Conservation (phyloP, 2,888 invertebrate genomes). For the Lobophora halterata region DNA sequence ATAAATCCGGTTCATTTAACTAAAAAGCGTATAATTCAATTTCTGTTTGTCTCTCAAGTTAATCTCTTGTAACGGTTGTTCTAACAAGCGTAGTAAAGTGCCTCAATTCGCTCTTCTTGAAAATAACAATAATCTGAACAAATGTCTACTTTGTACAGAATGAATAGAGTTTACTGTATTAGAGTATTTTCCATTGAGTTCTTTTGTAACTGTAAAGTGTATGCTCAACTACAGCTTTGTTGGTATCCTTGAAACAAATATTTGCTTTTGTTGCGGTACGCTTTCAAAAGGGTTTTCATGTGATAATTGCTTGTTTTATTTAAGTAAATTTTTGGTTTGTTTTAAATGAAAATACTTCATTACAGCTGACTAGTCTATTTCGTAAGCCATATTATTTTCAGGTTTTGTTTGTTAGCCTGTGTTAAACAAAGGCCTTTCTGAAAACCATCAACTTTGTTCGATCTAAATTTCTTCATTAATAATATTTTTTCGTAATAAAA, state of each 20-base stretch:
- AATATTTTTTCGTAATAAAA: too few relatives aligned
- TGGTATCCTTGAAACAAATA: slow-evolving; percentile 36
- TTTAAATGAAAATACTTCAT: slow-evolving; percentile 2
- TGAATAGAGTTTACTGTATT: slow-evolving; percentile 2
- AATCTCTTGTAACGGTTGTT: slow-evolving; percentile 27
- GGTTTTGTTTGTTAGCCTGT: too few relatives aligned
- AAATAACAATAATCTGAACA: not conserved
- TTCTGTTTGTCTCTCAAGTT: slow-evolving; percentile 21
- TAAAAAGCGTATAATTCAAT: slow-evolving; percentile 16
- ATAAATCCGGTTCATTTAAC: not conserved
- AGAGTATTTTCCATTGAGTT: not conserved
- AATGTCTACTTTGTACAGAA: slow-evolving; percentile 9
- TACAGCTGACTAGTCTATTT: too few relatives aligned
- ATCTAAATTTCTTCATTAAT: too few relatives aligned
- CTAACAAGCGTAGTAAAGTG: slow-evolving; percentile 30
- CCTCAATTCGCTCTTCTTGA: slow-evolving; percentile 17
- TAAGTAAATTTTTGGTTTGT: slow-evolving; percentile 14
- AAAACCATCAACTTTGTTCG: too few relatives aligned
- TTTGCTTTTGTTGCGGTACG: slow-evolving; percentile 30
- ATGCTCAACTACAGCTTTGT: slow-evolving; percentile 27
- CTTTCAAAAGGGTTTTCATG: slow-evolving; percentile 22
- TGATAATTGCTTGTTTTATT: slow-evolving; percentile 11
- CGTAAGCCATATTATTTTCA: too few relatives aligned
- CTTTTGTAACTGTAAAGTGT: slow-evolving; percentile 15
- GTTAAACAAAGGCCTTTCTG: too few relatives aligned